Base-by-base conservation (phyloP, 2,113 vertebrate species). In the Callipepla californica region DNA sequence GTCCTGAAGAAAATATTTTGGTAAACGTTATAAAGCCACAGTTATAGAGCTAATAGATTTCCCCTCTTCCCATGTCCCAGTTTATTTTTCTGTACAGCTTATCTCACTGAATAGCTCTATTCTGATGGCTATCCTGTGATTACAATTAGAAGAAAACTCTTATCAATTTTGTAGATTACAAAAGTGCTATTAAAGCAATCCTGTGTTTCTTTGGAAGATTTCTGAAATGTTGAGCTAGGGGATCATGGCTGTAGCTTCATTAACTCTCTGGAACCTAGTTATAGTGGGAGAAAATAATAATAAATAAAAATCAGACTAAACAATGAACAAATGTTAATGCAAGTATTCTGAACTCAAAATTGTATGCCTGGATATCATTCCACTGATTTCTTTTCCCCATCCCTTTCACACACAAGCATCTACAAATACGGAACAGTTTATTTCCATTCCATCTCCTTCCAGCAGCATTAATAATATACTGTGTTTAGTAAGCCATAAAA, bases 221-320 rank as follows among this genome's bases (percentile, higher is more conserved):
- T 40, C 48, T 50, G 66, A 58, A 6, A 48, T 34, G 38, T 11
- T 14, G 19, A 74, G 13, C 44, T 65, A 38, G 19, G 69, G 28
- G 28, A 13, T 70, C 9, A 13, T 1, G 1, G 48, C 48, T 53
- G 26, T 17, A 48, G 15, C 58, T n/a, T 30, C 58, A 20, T 16
- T 53, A 85, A 18, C 36, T 57, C 36, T 36, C 36, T 13, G 98
- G 98, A 97, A 97, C 98, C 99, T 99, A 85, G 75, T 36, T 38
- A 88, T 53, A 38, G 75, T 38, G 72, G 5, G 2, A 1, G 34
- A 20, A 25, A 38, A 7, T 30, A 45, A 4, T 12, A 32, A 69
- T 36, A 38, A 57, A 9, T 19, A 28, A 25, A 40, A 62, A 36
- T 2, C n/a, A 0, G 47, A 48, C 7, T 81, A 70, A 59, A 8